Percentiles rank a stretch among this genome's conserved stretches.
phyloP scores from a whole-genome alignment of 2,888 invertebrate species.

The Strigamia transsilvanica region DNA sequence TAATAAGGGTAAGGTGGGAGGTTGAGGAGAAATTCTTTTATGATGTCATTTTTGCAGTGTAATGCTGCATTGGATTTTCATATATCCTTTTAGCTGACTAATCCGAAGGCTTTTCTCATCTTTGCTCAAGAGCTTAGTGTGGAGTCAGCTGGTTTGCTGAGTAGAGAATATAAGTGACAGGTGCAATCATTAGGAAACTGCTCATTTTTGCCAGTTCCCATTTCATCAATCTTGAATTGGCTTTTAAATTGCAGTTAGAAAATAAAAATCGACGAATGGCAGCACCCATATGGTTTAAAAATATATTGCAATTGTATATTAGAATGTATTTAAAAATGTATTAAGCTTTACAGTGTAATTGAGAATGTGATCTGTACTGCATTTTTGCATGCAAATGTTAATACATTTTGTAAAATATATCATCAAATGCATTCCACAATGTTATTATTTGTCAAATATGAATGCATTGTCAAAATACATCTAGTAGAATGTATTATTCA shows the following conservation, averaged over 20 bases:
- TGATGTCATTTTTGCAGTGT: conserved; percentile 30
- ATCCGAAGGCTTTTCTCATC: conserved; percentile 25
- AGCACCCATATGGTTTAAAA: too few relatives aligned
- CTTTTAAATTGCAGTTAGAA: background rate
- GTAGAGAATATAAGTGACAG: background rate
- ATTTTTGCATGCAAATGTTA: too few relatives aligned
- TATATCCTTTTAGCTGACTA: conserved; percentile 21
- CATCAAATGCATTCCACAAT: too few relatives aligned
- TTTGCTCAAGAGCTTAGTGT: conserved; percentile 26
- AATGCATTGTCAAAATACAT: too few relatives aligned
- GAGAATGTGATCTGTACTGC: too few relatives aligned
- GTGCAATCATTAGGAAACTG: background rate
- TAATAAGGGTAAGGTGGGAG: conserved; percentile 18
- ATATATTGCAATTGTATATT: too few relatives aligned
- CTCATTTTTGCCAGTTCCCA: background rate
- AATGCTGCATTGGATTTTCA: conserved; percentile 26
- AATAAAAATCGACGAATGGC: background rate
- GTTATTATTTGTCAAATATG: too few relatives aligned
- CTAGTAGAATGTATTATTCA: too few relatives aligned
- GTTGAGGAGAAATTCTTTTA: conserved; percentile 26
- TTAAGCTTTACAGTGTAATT: too few relatives aligned
- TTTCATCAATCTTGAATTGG: conserved; percentile 10
- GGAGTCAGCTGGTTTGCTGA: conserved; percentile 25
- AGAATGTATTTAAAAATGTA: too few relatives aligned
- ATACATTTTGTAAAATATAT: too few relatives aligned